A percentile compares a stretch with the other conserved stretches of the same genome.
Evolutionary conservation across 2,888 invertebrate species (phyloP).

Genomic region (Gasteruption jaculator): DNA sequence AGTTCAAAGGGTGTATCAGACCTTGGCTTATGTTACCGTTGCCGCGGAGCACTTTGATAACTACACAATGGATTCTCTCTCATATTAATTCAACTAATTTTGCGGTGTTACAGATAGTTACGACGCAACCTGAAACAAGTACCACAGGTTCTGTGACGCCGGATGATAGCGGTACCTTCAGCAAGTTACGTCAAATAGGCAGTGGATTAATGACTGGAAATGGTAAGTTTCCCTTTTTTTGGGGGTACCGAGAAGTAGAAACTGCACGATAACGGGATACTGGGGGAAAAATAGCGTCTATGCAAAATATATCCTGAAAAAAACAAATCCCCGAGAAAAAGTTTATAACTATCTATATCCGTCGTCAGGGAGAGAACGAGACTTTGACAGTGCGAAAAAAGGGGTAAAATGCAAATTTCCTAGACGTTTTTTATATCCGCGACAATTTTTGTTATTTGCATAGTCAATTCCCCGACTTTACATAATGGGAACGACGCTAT

Average conservation of each 20-base stretch:
- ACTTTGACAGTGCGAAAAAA: too few species aligned
- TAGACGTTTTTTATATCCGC: too few species aligned
- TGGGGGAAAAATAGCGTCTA: too few species aligned
- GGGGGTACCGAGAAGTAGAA: not conserved
- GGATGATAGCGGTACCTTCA: conserved; percentile 68
- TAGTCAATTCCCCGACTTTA: too few species aligned
- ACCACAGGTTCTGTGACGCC: conserved; percentile 59
- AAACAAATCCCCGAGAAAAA: too few species aligned
- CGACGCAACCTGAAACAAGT: conserved; percentile 68
- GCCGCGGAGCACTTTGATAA: conserved; percentile 5
- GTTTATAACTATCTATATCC: too few species aligned
- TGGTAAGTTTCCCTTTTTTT: conserved; percentile 55
- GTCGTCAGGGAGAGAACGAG: too few species aligned
- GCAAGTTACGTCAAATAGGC: conserved; percentile 69
- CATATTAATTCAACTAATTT: not conserved
- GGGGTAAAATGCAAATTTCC: too few species aligned
- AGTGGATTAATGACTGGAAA: conserved; percentile 75
- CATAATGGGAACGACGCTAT: too few species aligned
- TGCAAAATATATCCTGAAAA: too few species aligned
- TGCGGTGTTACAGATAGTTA: conserved; percentile 74
- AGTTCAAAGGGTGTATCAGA: not conserved
- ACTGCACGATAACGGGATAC: too few species aligned
- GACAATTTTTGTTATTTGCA: too few species aligned
- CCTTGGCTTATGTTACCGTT: not conserved
- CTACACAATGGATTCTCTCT: not conserved